phyloP scores from a whole-genome alignment of 1,140 invertebrate genomes.

The Lasioglossum baleicum region DNA sequence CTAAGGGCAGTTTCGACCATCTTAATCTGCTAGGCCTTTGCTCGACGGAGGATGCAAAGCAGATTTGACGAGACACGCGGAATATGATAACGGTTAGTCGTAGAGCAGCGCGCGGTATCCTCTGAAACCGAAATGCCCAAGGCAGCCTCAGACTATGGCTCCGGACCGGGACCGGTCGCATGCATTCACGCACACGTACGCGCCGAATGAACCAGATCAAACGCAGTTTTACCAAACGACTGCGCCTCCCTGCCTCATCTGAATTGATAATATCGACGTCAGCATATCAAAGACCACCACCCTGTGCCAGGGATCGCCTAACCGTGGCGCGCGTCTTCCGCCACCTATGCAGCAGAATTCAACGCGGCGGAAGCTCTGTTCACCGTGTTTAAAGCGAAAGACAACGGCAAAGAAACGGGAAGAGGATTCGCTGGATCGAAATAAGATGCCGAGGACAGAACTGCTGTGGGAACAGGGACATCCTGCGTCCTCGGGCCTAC shows the following conservation, averaged over 20 bases:
- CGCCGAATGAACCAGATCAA: conserved; percentile 72
- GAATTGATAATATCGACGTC: conserved; percentile 78
- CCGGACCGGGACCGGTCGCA: conserved; percentile 16
- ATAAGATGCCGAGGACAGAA: conserved; percentile 56
- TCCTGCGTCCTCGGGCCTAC: conserved; percentile 35
- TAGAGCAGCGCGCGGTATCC: neutral
- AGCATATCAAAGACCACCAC: conserved; percentile 77
- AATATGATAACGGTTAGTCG: neutral
- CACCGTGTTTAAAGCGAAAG: conserved; percentile 53
- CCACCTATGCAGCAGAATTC: conserved; percentile 45
- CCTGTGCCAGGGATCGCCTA: conserved; percentile 28
- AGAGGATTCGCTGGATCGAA: conserved; percentile 64
- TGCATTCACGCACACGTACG: conserved; percentile 23
- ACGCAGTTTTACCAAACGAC: conserved; percentile 76
- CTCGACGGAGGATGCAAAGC: no score
- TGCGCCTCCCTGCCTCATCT: conserved; percentile 72
- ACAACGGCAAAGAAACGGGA: conserved; percentile 36
- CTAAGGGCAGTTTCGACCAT: no score
- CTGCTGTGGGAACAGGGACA: conserved; percentile 70
- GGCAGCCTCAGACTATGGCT: conserved; percentile 42
- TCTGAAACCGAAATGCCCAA: conserved; percentile 56
- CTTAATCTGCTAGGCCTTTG: no score
- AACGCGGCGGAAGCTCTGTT: conserved; percentile 53
- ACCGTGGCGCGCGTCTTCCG: conserved; percentile 35
- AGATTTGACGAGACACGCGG: neutral